Percentiles rank a stretch among this genome's conserved stretches.
Evolutionary conservation across 2,888 invertebrate genomes (phyloP).

Genomic region (Tetragonula carbonaria): DNA sequence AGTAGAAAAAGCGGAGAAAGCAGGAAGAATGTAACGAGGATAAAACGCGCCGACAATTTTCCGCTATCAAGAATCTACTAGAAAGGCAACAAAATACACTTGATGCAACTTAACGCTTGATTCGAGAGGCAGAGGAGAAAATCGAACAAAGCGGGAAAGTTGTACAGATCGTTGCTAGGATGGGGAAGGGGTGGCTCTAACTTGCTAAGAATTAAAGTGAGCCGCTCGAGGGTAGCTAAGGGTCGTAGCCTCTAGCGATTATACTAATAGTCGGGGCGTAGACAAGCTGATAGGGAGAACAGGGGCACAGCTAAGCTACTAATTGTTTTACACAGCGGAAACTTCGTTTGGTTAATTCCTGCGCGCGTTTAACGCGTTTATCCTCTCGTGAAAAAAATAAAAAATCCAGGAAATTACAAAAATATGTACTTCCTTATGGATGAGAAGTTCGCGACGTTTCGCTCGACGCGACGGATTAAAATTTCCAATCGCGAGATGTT

Average conservation of each 20-base stretch:
- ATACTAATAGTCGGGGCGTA: conserved; percentile 82
- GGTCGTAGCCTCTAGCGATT: conserved; percentile 79
- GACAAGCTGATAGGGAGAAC: conserved; percentile 75
- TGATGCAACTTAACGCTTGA: conserved; percentile 3
- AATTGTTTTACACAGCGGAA: conserved; percentile 80
- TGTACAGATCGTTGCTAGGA: conserved; percentile 53
- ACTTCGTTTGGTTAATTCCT: conserved; percentile 67
- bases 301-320: conserved; percentile 73
- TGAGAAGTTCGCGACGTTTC: neutral
- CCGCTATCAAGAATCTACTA: neutral
- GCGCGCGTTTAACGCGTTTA: conserved; percentile 53
- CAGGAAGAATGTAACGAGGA: neutral
- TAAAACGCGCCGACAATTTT: neutral
- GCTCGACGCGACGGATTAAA: neutral
- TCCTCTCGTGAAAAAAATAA: conserved; percentile 44
- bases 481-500: too few relatives aligned
- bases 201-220: conserved; percentile 81
- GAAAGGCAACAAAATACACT: conserved; percentile 22
- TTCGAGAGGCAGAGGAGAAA: conserved; percentile 23
- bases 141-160: conserved; percentile 67
- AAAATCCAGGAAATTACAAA: conserved; percentile 43
- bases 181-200: conserved; percentile 72
- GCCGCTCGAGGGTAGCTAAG: conserved; percentile 74
- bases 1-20: neutral
- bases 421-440: neutral